Conservation (phyloP, 2,113 vertebrate species). For the Albula goreensis region DNA sequence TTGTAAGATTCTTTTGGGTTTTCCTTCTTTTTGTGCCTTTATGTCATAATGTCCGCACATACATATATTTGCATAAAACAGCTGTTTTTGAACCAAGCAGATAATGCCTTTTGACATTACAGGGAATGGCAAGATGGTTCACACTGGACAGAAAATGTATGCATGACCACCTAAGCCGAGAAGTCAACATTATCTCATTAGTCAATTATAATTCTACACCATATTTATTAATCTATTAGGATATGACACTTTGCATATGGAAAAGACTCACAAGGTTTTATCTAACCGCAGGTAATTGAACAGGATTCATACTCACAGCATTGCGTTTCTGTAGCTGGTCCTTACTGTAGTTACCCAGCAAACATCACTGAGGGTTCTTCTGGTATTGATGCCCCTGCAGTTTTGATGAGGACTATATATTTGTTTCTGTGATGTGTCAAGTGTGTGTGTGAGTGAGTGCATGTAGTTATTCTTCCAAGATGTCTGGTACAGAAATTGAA, state of each 20-base stretch:
- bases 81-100: no score
- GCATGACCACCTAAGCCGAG: no score
- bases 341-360: neutral
- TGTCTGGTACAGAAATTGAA: neutral
- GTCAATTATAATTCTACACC: neutral
- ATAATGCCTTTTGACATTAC: no score
- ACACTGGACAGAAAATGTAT: no score
- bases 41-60: no score
- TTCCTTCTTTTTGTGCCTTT: no score
- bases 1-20: no score
- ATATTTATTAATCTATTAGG: neutral
- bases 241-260: neutral
- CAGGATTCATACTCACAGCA: constrained; percentile 13
- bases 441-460: neutral
- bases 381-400: neutral
- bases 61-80: no score
- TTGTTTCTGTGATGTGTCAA: neutral
- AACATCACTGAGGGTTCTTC: neutral
- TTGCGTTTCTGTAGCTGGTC: neutral
- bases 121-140: no score
- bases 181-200: neutral
- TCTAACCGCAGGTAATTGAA: neutral
- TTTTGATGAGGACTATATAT: neutral
- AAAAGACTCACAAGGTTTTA: neutral
- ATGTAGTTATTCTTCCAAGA: neutral